Evolutionary conservation across 2,888 invertebrate genomes (phyloP), one percentile per base, ranked within the genome.

Genomic region (Hypolimnas misippus): DNA sequence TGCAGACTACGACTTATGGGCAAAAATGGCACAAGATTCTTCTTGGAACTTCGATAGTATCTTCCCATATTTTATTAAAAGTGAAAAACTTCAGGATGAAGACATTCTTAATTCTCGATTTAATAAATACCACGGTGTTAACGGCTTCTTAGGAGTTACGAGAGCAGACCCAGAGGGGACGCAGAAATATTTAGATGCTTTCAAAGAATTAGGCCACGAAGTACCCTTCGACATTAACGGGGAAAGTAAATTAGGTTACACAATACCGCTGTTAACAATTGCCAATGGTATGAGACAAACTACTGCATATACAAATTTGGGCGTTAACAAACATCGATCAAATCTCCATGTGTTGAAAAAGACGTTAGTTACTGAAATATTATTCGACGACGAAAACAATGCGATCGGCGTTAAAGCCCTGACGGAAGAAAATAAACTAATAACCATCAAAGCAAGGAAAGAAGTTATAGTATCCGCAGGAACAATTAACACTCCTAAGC

Each of bases 391-490:
- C 2, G 62, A 74, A 2, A 77, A 79, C 10, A 73, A 69, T 16
- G 82, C 82, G 5, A 62, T 70, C 7, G 82, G 79, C 7, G 76
- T 83, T 0, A 65, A 70, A 64, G 70, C 70, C 0, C 25, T 68
- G 0, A 69, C 66, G 1, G 57, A 68, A n/a, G 62, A 68, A 35
- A 60, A 67, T 25, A 56, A 68, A 42, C 66, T 40, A 2, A 53
- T 76, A 3, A 73, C 64, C 0, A 35, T 79, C 2, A 72, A 69
- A 52, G 77, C 77, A 3, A 73, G 61, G 0, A 75, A 72, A 46
- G 82, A 82, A 69, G 73, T 84, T 0, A 76, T 84, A 12, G 4
- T 83, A 17, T 76, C 78, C 2, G 80, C 78, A 4, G 84, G 83
- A 25, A 71, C 77, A 10, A 62, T 83, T 7, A 81, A 82, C 19